phyloP scores from a whole-genome alignment of 2,113 vertebrate species.

The Sylvia atricapilla region DNA sequence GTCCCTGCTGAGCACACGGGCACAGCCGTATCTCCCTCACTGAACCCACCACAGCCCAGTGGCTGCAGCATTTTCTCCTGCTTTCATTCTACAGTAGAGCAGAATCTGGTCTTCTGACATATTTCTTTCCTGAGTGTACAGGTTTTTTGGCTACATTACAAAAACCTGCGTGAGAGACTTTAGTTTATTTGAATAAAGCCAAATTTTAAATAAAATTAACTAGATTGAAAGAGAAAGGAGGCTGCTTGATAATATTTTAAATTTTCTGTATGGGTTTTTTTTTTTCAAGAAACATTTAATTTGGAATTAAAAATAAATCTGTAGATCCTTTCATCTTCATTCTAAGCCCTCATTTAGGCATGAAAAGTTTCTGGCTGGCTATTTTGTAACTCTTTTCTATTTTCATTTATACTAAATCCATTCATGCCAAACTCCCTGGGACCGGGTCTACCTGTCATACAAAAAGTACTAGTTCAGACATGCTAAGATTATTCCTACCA shows the following conservation, averaged over 20 bases:
- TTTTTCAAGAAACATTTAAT: neutral
- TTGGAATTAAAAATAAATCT: neutral
- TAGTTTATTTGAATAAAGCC: neutral
- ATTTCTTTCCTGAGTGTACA: constrained; percentile 20
- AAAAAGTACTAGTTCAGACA: neutral
- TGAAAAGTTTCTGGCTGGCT: neutral
- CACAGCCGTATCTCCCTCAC: neutral
- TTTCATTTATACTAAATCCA: neutral
- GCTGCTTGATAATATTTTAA: neutral
- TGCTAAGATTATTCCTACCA: neutral
- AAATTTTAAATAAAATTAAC: neutral
- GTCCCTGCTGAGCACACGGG: neutral
- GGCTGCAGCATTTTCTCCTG: neutral
- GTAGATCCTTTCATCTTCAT: neutral
- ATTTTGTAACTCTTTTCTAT: neutral
- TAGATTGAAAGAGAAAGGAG: neutral
- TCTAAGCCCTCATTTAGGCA: neutral
- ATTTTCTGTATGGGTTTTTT: neutral
- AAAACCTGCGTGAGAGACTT: neutral
- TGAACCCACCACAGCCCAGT: neutral
- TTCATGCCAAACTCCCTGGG: neutral
- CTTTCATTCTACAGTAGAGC: neutral
- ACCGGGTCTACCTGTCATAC: neutral
- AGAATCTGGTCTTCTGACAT: neutral
- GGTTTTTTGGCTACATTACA: neutral